Conservation (phyloP, 2,113 vertebrate species). For the Cottus gobio region DNA sequence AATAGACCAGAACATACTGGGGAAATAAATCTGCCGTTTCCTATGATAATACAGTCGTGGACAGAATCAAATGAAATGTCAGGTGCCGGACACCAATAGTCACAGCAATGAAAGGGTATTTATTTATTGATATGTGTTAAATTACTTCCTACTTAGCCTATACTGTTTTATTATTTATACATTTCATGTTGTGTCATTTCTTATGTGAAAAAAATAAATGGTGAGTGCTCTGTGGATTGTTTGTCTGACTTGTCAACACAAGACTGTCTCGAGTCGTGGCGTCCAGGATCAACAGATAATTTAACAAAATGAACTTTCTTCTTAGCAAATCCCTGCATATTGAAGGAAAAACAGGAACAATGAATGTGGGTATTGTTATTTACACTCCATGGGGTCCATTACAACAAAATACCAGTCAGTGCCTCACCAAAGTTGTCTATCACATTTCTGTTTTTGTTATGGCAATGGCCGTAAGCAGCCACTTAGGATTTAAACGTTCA, state of each 20-base stretch:
- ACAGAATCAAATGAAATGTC: slow-evolving; percentile 10
- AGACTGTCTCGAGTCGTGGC: neutral
- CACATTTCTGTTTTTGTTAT: neutral
- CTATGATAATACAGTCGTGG: neutral
- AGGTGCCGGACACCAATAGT: slow-evolving; percentile 79
- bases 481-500: neutral
- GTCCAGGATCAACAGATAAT: neutral
- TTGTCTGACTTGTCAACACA: neutral
- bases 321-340: neutral
- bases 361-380: neutral
- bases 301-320: neutral
- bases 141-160: slow-evolving; percentile 35
- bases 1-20: neutral
- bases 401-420: neutral
- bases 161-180: slow-evolving; percentile 69
- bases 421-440: no score
- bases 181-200: slow-evolving; percentile 54
- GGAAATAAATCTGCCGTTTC: neutral
- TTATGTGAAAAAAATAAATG: slow-evolving; percentile 50
- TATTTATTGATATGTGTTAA: slow-evolving; percentile 89
- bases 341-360: neutral
- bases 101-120: slow-evolving; percentile 74
- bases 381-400: neutral
- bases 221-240: slow-evolving; percentile 7
- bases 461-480: neutral